phyloP scores from a whole-genome alignment of 2,797 vertebrate species.

The Threskiornis aethiopicus region DNA sequence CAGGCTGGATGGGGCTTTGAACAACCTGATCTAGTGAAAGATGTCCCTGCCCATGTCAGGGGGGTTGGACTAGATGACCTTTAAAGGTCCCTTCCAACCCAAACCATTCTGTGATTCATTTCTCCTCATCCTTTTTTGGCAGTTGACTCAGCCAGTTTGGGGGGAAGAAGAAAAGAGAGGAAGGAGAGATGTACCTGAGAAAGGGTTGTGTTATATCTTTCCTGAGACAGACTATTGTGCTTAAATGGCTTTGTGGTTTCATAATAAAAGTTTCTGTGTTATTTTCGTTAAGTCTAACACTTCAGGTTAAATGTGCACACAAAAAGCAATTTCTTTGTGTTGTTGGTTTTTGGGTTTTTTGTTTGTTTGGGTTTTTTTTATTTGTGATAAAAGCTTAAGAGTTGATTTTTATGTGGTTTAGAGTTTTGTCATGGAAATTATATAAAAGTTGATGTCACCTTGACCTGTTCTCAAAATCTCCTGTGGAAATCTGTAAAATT shows the following conservation, averaged over 20 bases:
- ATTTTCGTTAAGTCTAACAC: neutral
- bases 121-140: neutral
- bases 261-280: neutral
- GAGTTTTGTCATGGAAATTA: neutral
- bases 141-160: neutral
- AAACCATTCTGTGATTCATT: neutral
- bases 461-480: conserved; percentile 3
- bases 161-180: neutral
- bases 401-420: neutral
- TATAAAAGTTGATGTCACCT: neutral
- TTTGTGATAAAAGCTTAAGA: neutral
- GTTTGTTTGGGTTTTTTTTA: neutral
- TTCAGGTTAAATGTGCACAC: neutral
- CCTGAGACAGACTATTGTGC: neutral
- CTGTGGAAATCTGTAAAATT: neutral
- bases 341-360: too few relatives aligned
- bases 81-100: rapidly evolving
- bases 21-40: neutral
- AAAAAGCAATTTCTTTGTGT: neutral
- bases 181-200: neutral
- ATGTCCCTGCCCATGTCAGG: too few relatives aligned
- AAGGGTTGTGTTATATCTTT: neutral
- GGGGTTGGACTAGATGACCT: rapidly evolving
- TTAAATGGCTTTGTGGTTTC: neutral
- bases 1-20: neutral